phyloP scores from a whole-genome alignment of 2,888 invertebrate genomes.

The Rotaria sp. region DNA sequence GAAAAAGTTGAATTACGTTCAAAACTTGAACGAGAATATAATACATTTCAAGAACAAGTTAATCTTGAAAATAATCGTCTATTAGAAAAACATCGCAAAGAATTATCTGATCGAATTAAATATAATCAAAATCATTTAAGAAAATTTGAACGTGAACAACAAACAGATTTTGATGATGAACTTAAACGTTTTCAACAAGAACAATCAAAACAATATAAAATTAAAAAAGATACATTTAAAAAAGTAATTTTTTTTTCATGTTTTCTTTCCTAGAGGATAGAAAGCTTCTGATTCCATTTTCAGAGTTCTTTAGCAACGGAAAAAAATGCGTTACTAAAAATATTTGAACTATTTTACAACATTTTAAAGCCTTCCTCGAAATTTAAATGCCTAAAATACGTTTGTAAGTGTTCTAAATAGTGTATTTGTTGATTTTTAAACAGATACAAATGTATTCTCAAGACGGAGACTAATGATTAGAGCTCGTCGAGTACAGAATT shows the following conservation, averaged over 20 bases:
- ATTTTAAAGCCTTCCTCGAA: too few species aligned
- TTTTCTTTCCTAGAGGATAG: background rate
- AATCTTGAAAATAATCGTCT: background rate
- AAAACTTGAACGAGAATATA: constrained; percentile 24
- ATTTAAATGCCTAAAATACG: too few species aligned
- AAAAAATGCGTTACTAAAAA: too few species aligned
- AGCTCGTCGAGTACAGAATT: too few species aligned
- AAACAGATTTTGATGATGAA: constrained; percentile 17
- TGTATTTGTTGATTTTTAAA: too few species aligned
- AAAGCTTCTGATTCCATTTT: too few species aligned
- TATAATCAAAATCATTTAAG: constrained; percentile 22
- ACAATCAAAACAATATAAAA: constrained; percentile 19
- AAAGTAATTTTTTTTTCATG: background rate
- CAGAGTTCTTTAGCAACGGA: too few species aligned
- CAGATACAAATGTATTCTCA: too few species aligned
- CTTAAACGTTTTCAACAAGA: background rate
- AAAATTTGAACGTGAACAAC: constrained; percentile 29
- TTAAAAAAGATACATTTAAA: constrained; percentile 5
- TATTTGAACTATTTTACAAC: too few species aligned
- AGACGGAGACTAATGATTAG: too few species aligned
- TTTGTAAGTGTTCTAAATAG: too few species aligned
- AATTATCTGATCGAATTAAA: constrained; percentile 6
- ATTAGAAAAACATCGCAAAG: constrained; percentile 29
- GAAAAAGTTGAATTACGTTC: background rate
- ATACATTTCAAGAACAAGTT: constrained; percentile 18